Conservation (phyloP, 2,113 vertebrate genomes). For the Phaethon lepturus region DNA sequence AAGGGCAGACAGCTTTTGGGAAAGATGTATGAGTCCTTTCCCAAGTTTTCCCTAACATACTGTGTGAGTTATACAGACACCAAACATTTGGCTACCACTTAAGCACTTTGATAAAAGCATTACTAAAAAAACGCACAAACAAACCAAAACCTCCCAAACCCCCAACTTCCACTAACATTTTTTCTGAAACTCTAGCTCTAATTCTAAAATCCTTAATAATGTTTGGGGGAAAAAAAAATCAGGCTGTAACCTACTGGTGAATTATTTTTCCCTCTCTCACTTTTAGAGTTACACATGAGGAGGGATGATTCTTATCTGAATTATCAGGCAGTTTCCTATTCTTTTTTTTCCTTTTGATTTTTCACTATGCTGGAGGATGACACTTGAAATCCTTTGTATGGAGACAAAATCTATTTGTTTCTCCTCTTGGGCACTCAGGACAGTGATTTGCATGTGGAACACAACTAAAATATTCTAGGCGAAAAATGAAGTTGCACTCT, state of each 20-base stretch:
- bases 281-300: background rate
- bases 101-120: background rate
- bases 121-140: rapidly evolving
- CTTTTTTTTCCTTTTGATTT: background rate
- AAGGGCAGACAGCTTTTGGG: background rate
- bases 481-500: background rate
- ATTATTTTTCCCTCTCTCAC: background rate
- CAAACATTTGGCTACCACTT: rapidly evolving
- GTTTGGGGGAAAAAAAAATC: background rate
- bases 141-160: rapidly evolving
- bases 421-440: background rate
- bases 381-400: background rate
- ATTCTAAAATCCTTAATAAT: background rate
- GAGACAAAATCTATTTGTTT: background rate
- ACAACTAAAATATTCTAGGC: background rate
- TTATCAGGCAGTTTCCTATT: background rate
- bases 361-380: background rate
- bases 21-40: background rate
- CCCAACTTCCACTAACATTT: background rate
- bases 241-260: background rate
- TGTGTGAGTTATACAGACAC: background rate
- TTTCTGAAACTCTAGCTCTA: background rate
- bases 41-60: background rate
- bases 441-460: background rate
- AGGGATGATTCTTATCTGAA: background rate